Evolutionary conservation across 2,113 vertebrate genomes (phyloP).

Genomic region (Columba janthina): DNA sequence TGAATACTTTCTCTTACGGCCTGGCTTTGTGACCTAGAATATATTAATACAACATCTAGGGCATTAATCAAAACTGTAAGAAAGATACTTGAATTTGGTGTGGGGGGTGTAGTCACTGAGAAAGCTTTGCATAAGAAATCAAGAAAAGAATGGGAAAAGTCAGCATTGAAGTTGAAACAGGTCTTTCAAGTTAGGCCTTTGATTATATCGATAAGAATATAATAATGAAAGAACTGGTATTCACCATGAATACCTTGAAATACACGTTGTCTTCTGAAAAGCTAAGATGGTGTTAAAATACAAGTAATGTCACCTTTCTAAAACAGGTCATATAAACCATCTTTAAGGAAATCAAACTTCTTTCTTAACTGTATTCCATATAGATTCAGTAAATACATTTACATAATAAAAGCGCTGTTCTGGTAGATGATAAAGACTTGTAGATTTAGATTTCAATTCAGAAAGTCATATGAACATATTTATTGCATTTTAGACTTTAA

Average conservation of each 20-base stretch:
- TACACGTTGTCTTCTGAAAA: background rate
- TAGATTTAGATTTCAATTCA: background rate
- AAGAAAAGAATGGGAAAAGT: background rate
- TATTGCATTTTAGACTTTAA: background rate
- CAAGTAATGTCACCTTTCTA: background rate
- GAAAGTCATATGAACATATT: background rate
- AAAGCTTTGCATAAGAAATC: background rate
- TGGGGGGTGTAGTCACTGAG: background rate
- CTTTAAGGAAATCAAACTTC: background rate
- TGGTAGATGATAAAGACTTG: background rate
- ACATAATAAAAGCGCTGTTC: background rate
- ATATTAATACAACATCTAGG: background rate
- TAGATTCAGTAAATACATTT: background rate
- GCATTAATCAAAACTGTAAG: background rate
- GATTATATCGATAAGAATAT: background rate
- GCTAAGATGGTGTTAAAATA: background rate
- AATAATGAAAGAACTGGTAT: background rate
- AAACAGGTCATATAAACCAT: background rate
- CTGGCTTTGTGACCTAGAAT: background rate
- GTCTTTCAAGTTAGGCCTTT: background rate
- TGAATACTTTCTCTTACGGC: background rate
- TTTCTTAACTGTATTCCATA: background rate
- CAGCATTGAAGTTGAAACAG: background rate
- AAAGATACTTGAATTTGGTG: background rate
- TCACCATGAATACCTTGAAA: background rate